A percentile compares a stretch with the other conserved stretches of the same genome.
phyloP scores from a whole-genome alignment of 2,113 vertebrate genomes.

The Orcinus orca region DNA sequence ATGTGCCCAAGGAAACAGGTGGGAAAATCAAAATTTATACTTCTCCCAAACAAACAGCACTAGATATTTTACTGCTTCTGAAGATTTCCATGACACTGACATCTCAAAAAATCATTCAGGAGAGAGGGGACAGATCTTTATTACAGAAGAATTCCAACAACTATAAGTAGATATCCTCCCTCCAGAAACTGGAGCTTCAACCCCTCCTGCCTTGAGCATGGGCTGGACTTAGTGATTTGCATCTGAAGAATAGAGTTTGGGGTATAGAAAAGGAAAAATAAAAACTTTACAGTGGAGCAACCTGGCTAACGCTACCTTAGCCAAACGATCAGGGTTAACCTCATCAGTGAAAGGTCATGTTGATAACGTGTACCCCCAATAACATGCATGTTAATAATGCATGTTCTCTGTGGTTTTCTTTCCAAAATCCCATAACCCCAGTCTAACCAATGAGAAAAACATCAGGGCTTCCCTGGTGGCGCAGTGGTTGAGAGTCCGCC shows the following conservation, averaged over 20 bases:
- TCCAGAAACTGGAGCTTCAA: neutral
- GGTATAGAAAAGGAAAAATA: neutral
- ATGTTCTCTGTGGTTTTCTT: neutral
- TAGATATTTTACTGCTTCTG: neutral
- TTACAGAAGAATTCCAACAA: neutral
- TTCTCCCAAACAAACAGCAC: neutral
- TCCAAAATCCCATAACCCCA: neutral
- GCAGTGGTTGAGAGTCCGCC: no score
- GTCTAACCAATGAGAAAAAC: neutral
- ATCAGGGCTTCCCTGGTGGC: neutral
- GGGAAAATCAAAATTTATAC: neutral
- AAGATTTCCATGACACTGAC: neutral
- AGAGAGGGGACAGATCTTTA: neutral
- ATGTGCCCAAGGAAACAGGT: neutral
- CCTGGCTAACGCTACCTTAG: neutral
- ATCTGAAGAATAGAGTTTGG: neutral
- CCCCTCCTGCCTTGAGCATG: neutral
- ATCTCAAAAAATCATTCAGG: neutral
- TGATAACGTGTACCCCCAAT: neutral
- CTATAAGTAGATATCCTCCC: neutral
- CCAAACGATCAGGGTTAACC: neutral
- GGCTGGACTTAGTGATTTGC: neutral
- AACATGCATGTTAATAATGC: neutral
- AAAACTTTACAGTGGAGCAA: neutral
- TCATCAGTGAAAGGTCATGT: neutral